Conservation (phyloP, 2,888 invertebrate genomes). For the Drosophila mulleri region DNA sequence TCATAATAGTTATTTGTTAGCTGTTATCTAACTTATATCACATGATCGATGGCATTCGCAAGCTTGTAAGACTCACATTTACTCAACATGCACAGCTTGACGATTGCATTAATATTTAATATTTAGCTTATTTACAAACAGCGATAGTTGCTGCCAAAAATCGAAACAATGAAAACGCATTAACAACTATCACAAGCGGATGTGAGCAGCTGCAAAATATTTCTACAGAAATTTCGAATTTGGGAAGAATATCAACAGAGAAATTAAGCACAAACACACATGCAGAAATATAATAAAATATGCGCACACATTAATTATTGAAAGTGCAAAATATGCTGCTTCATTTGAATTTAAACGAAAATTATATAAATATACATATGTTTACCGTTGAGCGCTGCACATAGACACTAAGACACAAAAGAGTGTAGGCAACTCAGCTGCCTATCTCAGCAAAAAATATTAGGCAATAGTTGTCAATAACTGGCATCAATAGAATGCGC, state of each 20-base stretch:
- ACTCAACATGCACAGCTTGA: neutral
- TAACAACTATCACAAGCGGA: slow-evolving; percentile 22
- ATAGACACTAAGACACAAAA: slow-evolving; percentile 12
- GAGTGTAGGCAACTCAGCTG: slow-evolving; percentile 47
- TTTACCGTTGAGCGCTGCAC: slow-evolving; percentile 37
- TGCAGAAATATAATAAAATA: slow-evolving; percentile 8
- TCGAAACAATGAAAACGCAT: slow-evolving; percentile 9
- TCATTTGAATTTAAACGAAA: slow-evolving; percentile 1
- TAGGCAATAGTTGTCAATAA: slow-evolving; percentile 52
- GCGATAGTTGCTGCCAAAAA: slow-evolving; percentile 17
- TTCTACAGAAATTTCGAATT: slow-evolving; percentile 27
- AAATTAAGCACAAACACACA: neutral
- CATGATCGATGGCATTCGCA: slow-evolving; percentile 32
- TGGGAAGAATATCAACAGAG: slow-evolving; percentile 24
- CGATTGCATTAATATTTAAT: slow-evolving; percentile 10
- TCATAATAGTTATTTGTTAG: neutral
- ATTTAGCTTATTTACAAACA: neutral
- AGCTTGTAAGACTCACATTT: slow-evolving; percentile 18
- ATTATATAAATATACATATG: neutral
- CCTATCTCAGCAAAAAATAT: slow-evolving; percentile 42
- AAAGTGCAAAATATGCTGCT: slow-evolving; percentile 2
- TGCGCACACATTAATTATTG: slow-evolving; percentile 19
- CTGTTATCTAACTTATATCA: slow-evolving; percentile 22
- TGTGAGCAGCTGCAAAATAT: slow-evolving; percentile 29
- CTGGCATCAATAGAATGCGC: slow-evolving; percentile 58